These are phyloP conservation scores for Limnephilus rhombicus DNA, from an alignment of 2,888 invertebrate genomes.

Conservation along the genomic window DNA sequence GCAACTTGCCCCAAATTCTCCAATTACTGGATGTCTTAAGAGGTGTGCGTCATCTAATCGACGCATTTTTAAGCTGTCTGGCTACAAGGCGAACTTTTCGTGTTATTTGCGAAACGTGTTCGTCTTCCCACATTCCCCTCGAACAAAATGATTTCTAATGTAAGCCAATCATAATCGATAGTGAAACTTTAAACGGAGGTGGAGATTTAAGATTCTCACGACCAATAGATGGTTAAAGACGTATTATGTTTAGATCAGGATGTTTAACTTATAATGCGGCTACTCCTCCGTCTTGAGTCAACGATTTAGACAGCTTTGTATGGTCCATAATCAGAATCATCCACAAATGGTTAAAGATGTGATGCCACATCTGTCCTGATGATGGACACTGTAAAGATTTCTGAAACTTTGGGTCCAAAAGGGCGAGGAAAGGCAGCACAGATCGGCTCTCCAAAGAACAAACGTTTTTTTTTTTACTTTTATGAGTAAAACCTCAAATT, in stretches of 20 bases:
- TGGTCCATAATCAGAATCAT: not conserved
- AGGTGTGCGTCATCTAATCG: not conserved
- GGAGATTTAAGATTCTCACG: not conserved
- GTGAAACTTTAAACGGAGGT: not conserved
- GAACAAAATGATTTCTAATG: not conserved
- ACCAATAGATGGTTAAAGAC: not conserved
- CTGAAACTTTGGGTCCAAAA: too few relatives aligned
- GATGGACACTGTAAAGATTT: too few relatives aligned
- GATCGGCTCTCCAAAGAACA: too few relatives aligned
- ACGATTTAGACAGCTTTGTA: not conserved
- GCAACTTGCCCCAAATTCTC: constrained; percentile 11
- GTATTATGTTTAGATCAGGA: not conserved
- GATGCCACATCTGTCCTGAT: too few relatives aligned
- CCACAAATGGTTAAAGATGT: too few relatives aligned
- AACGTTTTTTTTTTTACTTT: too few relatives aligned
- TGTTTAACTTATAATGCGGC: not conserved
- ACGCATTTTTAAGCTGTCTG: not conserved
- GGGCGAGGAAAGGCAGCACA: too few relatives aligned
- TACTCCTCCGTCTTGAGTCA: not conserved
- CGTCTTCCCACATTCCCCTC: not conserved
- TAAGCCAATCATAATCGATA: not conserved
- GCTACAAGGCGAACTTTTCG: not conserved
- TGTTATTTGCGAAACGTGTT: not conserved
- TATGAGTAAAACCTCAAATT: too few relatives aligned
- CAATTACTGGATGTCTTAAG: not conserved